Percentiles rank a stretch among this genome's conserved stretches.
phyloP scores from a whole-genome alignment of 2,113 vertebrate genomes.

The Kryptolebias marmoratus region DNA sequence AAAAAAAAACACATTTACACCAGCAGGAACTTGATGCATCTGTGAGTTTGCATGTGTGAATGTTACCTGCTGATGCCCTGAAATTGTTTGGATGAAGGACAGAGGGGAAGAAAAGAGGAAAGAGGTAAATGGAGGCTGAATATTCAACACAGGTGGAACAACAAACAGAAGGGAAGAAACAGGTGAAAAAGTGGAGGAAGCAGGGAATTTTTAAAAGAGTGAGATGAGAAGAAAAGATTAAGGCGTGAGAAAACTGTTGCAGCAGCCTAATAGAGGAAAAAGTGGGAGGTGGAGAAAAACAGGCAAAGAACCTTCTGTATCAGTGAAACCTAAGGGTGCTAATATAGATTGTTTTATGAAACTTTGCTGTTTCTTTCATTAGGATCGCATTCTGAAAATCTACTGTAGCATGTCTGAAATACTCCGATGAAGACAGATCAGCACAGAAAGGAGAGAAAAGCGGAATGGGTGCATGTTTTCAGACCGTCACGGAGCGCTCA shows the following conservation, averaged over 20 bases:
- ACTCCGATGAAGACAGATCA: constrained; percentile 9
- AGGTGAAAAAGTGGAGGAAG: constrained; percentile 22
- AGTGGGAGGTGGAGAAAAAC: constrained; percentile 7
- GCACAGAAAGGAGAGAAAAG: neutral
- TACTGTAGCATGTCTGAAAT: neutral
- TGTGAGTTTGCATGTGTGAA: constrained; percentile 26
- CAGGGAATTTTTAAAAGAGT: neutral
- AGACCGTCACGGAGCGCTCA: constrained; percentile 52
- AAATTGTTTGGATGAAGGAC: constrained; percentile 57
- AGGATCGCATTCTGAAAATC: neutral
- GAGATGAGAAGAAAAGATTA: constrained; percentile 16
- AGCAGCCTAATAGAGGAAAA: constrained; percentile 14
- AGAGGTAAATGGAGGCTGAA: constrained; percentile 5
- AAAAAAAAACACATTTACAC: constrained; percentile 6
- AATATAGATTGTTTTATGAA: neutral
- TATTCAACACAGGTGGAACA: neutral
- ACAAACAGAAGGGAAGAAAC: constrained; percentile 21
- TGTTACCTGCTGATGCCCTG: constrained; percentile 50
- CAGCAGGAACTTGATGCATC: constrained; percentile 1
- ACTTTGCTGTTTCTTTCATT: neutral
- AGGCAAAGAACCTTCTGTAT: neutral
- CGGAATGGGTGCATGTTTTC: constrained; percentile 25
- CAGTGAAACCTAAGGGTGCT: neutral
- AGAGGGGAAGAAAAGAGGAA: constrained; percentile 10
- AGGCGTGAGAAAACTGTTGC: neutral